Base-by-base conservation (phyloP, 1,140 invertebrate species). In the Amyelois transitella region DNA sequence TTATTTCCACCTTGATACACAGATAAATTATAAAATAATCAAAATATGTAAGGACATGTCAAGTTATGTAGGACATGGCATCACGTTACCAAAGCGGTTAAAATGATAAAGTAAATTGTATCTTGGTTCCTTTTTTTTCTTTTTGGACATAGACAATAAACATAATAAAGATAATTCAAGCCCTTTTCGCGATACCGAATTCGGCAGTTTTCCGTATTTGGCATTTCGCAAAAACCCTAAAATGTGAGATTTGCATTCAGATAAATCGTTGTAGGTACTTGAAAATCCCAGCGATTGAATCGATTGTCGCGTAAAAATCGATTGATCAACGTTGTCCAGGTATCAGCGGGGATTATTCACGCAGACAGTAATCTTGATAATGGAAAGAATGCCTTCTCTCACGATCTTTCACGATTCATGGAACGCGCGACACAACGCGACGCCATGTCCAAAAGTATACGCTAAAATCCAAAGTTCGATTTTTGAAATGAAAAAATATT, bases 301-400 rank as follows among this genome's bases (percentile, higher is more conserved):
- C 69, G 68, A 74, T 69, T 74, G 55, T 53, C 50, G 57, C 56
- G 61, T 57, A 62, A 65, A 58, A 72, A 72, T 77, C 77, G 71
- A 80, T 77, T 73, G 61, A 77, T 80, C 75, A 80, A 77, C 45
- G 77, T 80, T 73, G 32, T 48, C 49, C 6, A 25, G 18, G 45
- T 70, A 72, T 72, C 69, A 58, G 56, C 48, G 67, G 47, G 63
- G 65, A 71, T 80, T 76, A 77, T 56, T 80, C 70, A 75, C 55
- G 20, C 43, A 28, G 69, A 71, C 71, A 61, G 59, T 72, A 60
- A 80, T 80, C 75, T 77, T 77, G 77, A 80, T 77, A 64, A 69
- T n/a, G 72, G 54, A 56, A 57, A 54, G 43, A 38, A 38, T 38
- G 32, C 8, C n/a, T 38, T 38, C 32, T 38, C 32, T 38, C 32